Percentiles rank a stretch among this genome's conserved stretches.
Evolutionary conservation across 2,888 invertebrate species (phyloP).

Genomic region (Petrolisthes manimaculis): DNA sequence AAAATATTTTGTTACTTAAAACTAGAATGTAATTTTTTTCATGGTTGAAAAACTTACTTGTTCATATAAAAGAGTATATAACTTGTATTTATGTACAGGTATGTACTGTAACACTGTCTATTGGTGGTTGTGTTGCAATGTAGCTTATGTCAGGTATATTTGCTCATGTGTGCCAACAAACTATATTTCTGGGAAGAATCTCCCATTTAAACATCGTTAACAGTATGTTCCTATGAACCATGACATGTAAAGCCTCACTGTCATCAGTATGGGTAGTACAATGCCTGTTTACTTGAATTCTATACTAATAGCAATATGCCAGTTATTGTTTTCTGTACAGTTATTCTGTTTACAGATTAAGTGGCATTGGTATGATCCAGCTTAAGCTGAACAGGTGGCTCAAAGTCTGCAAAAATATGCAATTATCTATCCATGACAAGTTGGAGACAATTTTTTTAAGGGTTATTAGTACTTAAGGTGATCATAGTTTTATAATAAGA

Average conservation of each 20-base stretch:
- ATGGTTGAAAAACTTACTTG: not conserved
- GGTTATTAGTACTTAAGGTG: conserved; percentile 62
- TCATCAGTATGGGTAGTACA: conserved; percentile 32
- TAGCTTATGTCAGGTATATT: conserved; percentile 56
- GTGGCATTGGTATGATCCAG: conserved; percentile 10
- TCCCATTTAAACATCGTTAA: conserved; percentile 50
- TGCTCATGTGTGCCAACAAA: conserved; percentile 60
- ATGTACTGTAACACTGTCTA: conserved; percentile 32
- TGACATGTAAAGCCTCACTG: conserved; percentile 54
- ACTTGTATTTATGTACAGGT: not conserved
- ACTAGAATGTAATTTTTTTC: conserved; percentile 38
- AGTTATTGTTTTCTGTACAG: not conserved
- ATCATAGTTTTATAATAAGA: conserved; percentile 57
- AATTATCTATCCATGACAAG: conserved; percentile 60
- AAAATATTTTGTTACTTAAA: not conserved
- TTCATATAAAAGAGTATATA: not conserved
- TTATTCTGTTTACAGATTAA: not conserved
- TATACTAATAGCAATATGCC: conserved; percentile 2
- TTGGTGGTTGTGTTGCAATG: conserved; percentile 56
- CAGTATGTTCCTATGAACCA: conserved; percentile 61
- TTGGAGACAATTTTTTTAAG: conserved; percentile 62
- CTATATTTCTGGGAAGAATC: conserved; percentile 35
- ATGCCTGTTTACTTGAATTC: not conserved
- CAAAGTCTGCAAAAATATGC: conserved; percentile 53
- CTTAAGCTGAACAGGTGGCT: conserved; percentile 32